These are phyloP conservation scores for Conger conger DNA, from an alignment of 2,113 vertebrate genomes.

Conservation along the genomic window DNA sequence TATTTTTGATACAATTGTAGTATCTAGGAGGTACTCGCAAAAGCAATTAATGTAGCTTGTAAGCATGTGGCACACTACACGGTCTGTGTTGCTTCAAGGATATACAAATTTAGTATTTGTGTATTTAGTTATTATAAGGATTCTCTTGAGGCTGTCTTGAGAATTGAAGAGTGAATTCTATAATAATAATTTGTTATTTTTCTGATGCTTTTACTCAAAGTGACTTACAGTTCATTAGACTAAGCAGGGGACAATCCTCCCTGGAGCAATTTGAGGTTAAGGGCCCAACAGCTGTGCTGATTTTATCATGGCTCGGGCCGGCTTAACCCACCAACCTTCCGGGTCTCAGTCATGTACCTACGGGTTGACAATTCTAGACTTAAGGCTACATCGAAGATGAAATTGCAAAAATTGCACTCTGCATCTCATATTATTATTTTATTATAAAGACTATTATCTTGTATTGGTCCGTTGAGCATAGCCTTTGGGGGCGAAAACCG, in stretches of 20 bases:
- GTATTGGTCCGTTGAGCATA: slow-evolving; percentile 32
- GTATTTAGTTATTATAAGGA: neutral
- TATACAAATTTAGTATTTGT: neutral
- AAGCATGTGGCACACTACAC: neutral
- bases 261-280: no score
- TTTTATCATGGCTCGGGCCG: no score
- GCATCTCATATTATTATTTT: slow-evolving; percentile 24
- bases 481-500: slow-evolving; percentile 42
- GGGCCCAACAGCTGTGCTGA: no score
- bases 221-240: no score
- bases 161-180: neutral
- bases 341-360: no score
- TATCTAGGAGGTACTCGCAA: neutral
- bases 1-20: neutral
- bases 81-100: neutral
- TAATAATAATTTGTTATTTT: no score
- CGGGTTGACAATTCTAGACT: no score
- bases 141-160: neutral
- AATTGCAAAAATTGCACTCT: slow-evolving; percentile 11
- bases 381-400: neutral
- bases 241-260: no score
- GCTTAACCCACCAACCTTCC: no score
- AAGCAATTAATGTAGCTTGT: neutral
- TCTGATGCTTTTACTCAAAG: no score
- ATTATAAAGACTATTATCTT: no score